Conservation (phyloP, 2,888 invertebrate genomes). For the Tipula unca region DNA sequence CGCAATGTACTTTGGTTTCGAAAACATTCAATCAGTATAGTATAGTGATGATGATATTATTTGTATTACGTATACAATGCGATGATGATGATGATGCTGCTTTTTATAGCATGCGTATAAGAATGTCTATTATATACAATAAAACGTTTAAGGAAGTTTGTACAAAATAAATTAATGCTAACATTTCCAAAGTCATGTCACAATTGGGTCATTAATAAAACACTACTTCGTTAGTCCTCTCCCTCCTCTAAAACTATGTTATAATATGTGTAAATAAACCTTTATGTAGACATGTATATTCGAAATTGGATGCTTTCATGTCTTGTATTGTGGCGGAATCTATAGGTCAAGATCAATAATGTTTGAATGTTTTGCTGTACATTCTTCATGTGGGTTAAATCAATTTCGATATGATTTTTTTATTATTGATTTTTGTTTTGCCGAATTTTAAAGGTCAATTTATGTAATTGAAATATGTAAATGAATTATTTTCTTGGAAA, state of each 20-base stretch:
- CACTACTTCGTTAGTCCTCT: neutral
- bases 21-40: neutral
- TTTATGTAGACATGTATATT: neutral
- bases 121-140: neutral
- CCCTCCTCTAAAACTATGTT: neutral
- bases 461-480: neutral
- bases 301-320: neutral
- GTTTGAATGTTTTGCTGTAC: neutral
- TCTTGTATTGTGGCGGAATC: neutral
- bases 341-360: conserved; percentile 14
- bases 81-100: neutral
- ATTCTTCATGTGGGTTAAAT: neutral
- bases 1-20: neutral
- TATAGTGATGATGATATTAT: neutral
- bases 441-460: neutral
- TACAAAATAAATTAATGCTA: too few relatives aligned
- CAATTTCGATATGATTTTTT: neutral
- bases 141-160: neutral
- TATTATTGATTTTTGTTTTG: neutral
- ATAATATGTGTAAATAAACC: neutral
- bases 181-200: neutral
- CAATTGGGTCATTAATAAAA: too few relatives aligned
- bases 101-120: neutral
- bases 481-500: neutral
- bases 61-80: neutral